phyloP scores from a whole-genome alignment of 2,797 vertebrate species.

The Myotis findleyi region DNA sequence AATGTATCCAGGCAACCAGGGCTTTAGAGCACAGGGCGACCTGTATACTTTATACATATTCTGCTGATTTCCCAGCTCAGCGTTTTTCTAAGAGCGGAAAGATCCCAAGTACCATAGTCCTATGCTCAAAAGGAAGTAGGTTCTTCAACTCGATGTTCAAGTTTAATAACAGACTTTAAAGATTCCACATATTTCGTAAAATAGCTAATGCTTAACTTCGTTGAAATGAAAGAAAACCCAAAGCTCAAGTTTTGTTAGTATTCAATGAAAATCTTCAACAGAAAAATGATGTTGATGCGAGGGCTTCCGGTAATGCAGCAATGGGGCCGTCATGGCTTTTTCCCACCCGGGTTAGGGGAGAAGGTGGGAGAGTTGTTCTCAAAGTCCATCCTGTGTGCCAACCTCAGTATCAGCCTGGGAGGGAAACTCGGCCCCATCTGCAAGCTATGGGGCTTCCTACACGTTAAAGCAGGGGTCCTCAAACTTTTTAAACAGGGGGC shows the following conservation, averaged over 20 bases:
- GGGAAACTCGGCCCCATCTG: constrained; percentile 13
- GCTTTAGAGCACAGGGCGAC: background rate
- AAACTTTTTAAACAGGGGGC: no score
- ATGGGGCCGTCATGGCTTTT: background rate
- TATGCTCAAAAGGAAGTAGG: background rate
- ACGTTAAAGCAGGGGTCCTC: background rate
- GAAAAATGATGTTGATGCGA: background rate
- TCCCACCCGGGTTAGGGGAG: background rate
- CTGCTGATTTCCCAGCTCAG: background rate
- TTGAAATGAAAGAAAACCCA: background rate
- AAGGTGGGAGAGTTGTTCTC: constrained; percentile 5
- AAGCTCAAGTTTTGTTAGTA: background rate
- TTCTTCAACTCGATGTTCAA: background rate
- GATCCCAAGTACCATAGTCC: background rate
- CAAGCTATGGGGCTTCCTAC: constrained; percentile 21
- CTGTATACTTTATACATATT: background rate
- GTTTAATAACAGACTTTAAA: background rate
- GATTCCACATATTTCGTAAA: background rate
- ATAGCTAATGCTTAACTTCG: background rate
- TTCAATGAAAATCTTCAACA: background rate
- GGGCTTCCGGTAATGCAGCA: background rate
- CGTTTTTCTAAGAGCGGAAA: background rate
- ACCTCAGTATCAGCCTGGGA: constrained; percentile 48
- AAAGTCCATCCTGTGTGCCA: constrained; percentile 34
- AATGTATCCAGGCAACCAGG: background rate